A percentile compares a stretch with the other conserved stretches of the same genome.
phyloP scores from a whole-genome alignment of 2,113 vertebrate genomes.

The Excalfactoria chinensis region DNA sequence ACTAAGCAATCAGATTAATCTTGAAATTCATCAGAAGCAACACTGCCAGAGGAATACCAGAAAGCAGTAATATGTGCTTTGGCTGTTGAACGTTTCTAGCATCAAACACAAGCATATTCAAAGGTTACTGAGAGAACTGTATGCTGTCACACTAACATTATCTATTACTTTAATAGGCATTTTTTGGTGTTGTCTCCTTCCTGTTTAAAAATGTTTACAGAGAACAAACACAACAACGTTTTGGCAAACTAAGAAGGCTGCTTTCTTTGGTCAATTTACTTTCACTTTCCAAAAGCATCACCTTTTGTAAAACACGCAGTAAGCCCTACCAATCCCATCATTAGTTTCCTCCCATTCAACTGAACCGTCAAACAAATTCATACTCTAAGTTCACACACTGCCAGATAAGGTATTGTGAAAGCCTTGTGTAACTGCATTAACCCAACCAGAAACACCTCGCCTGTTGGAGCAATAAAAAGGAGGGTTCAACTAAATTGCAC shows the following conservation, averaged over 20 bases:
- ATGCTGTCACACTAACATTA: background rate
- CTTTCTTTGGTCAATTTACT: background rate
- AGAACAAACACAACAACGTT: background rate
- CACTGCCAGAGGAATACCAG: background rate
- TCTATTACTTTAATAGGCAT: background rate
- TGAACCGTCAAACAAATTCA: background rate
- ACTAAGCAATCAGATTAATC: background rate
- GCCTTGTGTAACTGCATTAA: background rate
- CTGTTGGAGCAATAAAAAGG: background rate
- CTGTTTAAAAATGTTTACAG: background rate
- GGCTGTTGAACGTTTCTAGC: background rate
- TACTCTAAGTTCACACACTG: background rate
- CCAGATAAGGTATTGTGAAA: background rate
- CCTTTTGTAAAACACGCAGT: background rate
- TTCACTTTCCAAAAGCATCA: background rate
- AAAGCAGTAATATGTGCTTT: background rate
- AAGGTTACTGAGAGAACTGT: background rate
- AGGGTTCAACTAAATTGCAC: background rate
- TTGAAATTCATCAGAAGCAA: background rate
- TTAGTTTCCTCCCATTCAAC: background rate
- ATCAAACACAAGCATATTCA: background rate
- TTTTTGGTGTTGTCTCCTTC: background rate
- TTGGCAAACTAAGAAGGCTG: background rate
- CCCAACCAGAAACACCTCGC: background rate
- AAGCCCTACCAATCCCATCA: background rate